Evolutionary conservation across 2,113 vertebrate genomes (phyloP), one percentile per base, ranked within the genome.

Genomic region (Panthera tigris): DNA sequence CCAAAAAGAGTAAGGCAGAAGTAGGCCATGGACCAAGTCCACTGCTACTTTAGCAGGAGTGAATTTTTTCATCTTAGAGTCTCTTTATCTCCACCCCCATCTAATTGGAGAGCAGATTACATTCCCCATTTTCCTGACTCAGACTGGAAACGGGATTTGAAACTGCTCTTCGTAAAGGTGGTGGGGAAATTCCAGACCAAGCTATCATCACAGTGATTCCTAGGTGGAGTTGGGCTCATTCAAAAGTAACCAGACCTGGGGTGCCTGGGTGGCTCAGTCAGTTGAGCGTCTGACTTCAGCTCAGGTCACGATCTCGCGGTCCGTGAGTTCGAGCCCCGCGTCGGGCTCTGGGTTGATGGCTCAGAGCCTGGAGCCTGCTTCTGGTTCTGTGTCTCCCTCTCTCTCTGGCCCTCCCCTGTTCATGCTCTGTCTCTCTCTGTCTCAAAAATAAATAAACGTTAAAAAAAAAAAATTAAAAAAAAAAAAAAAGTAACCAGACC

Each of bases 171-270:
- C 25, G 57, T 52, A 82, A 5, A 33, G 16, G 6, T 52, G 19
- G 31, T n/a, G 9, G 23, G 8, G 10, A 87, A 7, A 7, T 3
- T 31, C 48, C 36, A 36, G 23, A 52, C 5, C 12, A 29, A 48
- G 25, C 11, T 79, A 29, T 66, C 3, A 31, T 39, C 66, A 76
- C 48, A 61, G 9, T 66, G 65, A 66, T 21, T 68, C 13, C 29
- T 50, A 4, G 4, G 1, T 31, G 10, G 9, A 15, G 7, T 6
- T 29, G 8, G 7, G 2, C 29, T 74, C 1, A 0, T 16, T 50
- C 45, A 63, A 61, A 66, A 74, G 4, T 36, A 63, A 74, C 14
- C 55, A 61, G 41, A 83, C 48, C 25, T 39, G 39, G 39, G 39
- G 39, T 39, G 39, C 39, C 39, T 39, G 39, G 39, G 39, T 39